Percentiles rank a stretch among this genome's conserved stretches.
Conservation (phyloP, 2,113 vertebrate species). For the Odocoileus virginianus region DNA sequence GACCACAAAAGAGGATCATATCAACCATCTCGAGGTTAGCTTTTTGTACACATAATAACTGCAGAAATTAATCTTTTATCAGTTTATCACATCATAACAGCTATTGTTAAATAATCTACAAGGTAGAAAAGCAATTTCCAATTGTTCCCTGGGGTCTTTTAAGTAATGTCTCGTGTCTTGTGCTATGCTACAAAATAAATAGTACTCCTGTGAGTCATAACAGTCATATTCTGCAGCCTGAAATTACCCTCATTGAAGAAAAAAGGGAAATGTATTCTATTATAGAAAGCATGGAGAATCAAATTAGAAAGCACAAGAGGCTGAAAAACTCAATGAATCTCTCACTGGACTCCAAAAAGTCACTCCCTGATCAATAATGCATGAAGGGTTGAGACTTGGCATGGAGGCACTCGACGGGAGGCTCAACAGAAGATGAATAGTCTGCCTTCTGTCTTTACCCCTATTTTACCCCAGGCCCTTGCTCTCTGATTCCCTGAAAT, state of each 20-base stretch:
- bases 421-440: neutral
- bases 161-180: constrained; percentile 28
- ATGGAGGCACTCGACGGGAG: neutral
- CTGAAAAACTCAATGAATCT: constrained; percentile 29
- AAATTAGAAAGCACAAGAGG: constrained; percentile 37
- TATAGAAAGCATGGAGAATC: constrained; percentile 9
- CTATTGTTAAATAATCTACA: constrained; percentile 44
- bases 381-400: neutral
- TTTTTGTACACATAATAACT: constrained; percentile 19
- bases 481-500: neutral
- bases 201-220: constrained; percentile 3
- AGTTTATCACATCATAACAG: constrained; percentile 27
- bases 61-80: constrained; percentile 50
- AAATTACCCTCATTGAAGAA: constrained; percentile 25
- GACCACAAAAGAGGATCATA: neutral
- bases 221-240: neutral
- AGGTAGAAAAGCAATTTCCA: constrained; percentile 39
- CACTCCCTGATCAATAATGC: neutral
- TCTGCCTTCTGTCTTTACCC: neutral
- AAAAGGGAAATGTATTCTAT: constrained; percentile 27
- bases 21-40: neutral
- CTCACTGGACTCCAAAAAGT: neutral
- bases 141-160: constrained; percentile 28
- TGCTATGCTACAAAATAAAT: constrained; percentile 39
- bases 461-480: neutral